Base-by-base conservation (phyloP, 2,888 invertebrate species). In the Chaetoderma sp. region DNA sequence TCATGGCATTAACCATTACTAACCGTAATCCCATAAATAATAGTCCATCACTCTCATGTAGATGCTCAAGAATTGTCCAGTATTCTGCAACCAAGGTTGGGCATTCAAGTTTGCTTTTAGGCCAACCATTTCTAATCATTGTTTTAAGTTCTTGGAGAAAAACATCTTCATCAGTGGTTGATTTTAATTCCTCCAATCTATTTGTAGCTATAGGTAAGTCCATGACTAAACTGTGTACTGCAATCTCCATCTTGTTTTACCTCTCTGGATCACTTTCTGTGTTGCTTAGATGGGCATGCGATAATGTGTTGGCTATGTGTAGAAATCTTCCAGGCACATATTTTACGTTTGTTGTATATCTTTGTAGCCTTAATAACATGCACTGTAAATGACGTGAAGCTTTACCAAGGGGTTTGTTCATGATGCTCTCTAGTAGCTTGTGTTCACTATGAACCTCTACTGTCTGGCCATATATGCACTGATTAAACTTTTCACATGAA, bases 281-380 rank as follows among this genome's bases (percentile, higher is more conserved):
- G n/a, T n/a, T n/a, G n/a, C n/a, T n/a, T n/a, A 67, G 28, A 33
- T 63, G 50, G 2, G 72, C 67, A 42, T 69, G 55, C 6, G 66
- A 72, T 16, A 75, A 65, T 5, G 66, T 63, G 50, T 75, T 69
- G n/a, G 75, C 74, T 10, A 76, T 44, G 52, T 60, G 49, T 60
- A 76, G 58, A 10, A 60, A 23, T 42, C 63, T 72, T 21, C 71
- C 74, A 36, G 72, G 71, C 18, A 57, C 47, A 36, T 62, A 62
- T 18, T 39, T 60, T 8, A 66, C n/a, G 21, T 66, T 21, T 16
- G 66, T 8, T 21, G 65, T 33, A 60, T 68, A 72, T 44, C 58
- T 32, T 49, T 65, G 65, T 28, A 68, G 27, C 47, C 36, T 25
- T 25, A 73, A 44, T 36, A 60, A 25, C 63, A 67, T 67, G 6